Evolutionary conservation across 2,888 invertebrate genomes (phyloP).

Genomic region (Sarcophaga rosellei): DNA sequence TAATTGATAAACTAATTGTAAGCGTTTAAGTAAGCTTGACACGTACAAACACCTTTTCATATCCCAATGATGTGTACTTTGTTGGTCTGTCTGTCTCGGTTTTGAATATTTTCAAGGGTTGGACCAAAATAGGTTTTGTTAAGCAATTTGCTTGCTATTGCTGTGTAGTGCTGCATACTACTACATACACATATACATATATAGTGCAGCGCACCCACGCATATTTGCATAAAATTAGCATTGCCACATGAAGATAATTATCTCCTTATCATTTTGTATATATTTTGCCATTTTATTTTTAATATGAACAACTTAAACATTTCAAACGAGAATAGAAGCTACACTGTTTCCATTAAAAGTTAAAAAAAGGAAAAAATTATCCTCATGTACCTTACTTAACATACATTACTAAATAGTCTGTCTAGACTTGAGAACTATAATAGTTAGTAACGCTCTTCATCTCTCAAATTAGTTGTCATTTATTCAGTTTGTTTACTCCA

Average conservation of each 20-base stretch:
- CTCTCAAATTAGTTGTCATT: no score
- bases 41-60: constrained; percentile 23
- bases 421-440: no score
- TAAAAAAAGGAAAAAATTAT: no score
- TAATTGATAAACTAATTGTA: constrained; percentile 32
- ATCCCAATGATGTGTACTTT: constrained; percentile 6
- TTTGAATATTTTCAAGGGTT: constrained; percentile 26
- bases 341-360: no score
- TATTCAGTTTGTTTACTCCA: no score
- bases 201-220: constrained; percentile 52
- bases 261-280: neutral
- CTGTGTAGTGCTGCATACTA: neutral
- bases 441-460: no score
- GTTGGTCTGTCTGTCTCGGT: neutral
- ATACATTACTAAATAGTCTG: no score
- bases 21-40: constrained; percentile 42
- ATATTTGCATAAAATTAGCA: constrained; percentile 61
- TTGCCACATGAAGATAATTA: constrained; percentile 8
- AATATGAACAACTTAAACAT: neutral
- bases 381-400: no score
- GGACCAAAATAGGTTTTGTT: neutral
- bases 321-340: no score
- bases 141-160: constrained; percentile 8
- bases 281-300: neutral
- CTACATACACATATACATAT: no score